phyloP scores from a whole-genome alignment of 2,888 invertebrate genomes.

The Lasioglossum marginatum region DNA sequence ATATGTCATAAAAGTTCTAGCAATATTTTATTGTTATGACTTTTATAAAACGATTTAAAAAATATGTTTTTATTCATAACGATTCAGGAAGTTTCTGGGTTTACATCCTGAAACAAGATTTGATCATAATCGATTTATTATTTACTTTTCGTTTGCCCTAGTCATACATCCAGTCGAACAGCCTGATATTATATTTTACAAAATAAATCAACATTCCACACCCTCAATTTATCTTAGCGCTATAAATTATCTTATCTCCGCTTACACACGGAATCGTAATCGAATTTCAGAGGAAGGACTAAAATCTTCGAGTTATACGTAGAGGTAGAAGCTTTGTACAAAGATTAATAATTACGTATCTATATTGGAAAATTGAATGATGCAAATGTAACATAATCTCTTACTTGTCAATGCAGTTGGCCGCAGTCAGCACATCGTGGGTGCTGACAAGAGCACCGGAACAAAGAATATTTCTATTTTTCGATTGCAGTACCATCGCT shows the following conservation, averaged over 20 bases:
- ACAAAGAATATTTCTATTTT: constrained; percentile 90
- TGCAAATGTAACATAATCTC: neutral
- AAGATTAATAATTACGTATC: too few relatives aligned
- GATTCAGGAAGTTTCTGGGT: too few relatives aligned
- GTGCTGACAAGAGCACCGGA: constrained; percentile 92
- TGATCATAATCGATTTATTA: too few relatives aligned
- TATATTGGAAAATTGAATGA: neutral
- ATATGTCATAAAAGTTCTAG: neutral
- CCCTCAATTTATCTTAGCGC: neutral
- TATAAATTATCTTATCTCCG: neutral
- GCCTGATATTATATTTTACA: neutral
- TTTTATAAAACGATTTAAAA: too few relatives aligned
- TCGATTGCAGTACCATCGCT: constrained; percentile 91
- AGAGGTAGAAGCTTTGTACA: too few relatives aligned
- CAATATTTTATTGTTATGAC: neutral
- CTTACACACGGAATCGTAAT: neutral
- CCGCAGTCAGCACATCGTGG: constrained; percentile 91
- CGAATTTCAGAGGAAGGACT: neutral
- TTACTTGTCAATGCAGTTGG: constrained; percentile 93
- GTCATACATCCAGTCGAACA: too few relatives aligned
- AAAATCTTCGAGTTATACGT: too few relatives aligned
- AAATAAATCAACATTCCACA: neutral
- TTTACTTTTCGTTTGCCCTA: too few relatives aligned
- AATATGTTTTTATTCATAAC: too few relatives aligned
- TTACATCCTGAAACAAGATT: too few relatives aligned